Evolutionary conservation across 2,888 invertebrate species (phyloP), one percentile per base, ranked within the genome.

Genomic region (Plemyria rubiginata): DNA sequence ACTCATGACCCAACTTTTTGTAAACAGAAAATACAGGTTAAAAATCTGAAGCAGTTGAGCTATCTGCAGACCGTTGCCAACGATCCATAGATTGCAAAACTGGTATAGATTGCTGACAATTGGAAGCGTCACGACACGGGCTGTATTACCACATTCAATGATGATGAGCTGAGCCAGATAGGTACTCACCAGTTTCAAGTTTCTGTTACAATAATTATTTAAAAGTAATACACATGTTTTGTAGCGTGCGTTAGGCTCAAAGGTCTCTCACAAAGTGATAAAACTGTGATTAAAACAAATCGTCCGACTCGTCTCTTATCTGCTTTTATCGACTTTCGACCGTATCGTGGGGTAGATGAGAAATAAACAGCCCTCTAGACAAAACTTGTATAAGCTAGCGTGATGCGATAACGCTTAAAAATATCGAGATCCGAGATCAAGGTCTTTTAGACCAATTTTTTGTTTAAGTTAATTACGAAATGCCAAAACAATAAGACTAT

Each of bases 191-290:
- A 32, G 36, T 38, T 9, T 11, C 2, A 8, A 3, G 36, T 38
- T 38, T 38, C 11, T 9, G 11, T 11, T 38, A 2, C 36, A 38
- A 38, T 11, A 38, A 9, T 38, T 11, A 38, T 32, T 38, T 38
- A 38, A 38, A 38, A 45, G 4, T 38, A 15, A 15, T 6, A 28
- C 50, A 9, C 15, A 15, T 40, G 45, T 54, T 43, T 46, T 40
- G 13, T 60, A 48, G 60, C 70, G 75, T 72, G 63, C 67, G 73
- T 66, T 70, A 73, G 71, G 76, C 81, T 78, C 82, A 80, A 82
- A 85, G 82, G 85, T 85, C 83, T 75, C 55, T 51, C 38, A 63
- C 74, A 66, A 54, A 79, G 66, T 83, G 79, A 79, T 80, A 70
- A 70, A 67, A 63, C 51, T 77, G 64, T 82, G 79, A 79, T 80